A percentile compares a stretch with the other conserved stretches of the same genome.
Conservation (phyloP, 2,888 invertebrate species). For the Lasiommata megera region DNA sequence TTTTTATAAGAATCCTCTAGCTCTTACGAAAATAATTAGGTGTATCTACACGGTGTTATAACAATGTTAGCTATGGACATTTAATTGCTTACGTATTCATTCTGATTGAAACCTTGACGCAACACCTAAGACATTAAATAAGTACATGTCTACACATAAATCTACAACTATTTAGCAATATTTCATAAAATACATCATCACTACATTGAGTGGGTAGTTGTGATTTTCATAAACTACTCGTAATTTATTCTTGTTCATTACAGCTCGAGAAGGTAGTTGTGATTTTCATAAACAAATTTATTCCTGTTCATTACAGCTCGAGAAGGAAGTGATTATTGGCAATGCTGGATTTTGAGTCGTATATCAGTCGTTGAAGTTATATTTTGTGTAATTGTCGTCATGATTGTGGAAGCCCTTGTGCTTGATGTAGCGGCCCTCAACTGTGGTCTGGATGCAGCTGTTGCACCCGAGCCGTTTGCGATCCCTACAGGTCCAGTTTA, state of each 20-base stretch:
- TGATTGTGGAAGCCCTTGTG: conserved; percentile 74
- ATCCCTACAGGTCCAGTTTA: conserved; percentile 75
- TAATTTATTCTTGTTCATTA: conserved; percentile 12
- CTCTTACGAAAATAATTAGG: too few relatives aligned
- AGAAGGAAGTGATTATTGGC: conserved; percentile 45
- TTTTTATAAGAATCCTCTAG: too few relatives aligned
- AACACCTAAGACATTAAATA: too few relatives aligned
- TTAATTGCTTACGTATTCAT: too few relatives aligned
- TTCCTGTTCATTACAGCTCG: conserved; percentile 32
- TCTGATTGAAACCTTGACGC: too few relatives aligned
- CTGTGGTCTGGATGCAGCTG: conserved; percentile 71
- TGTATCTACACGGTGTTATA: too few relatives aligned
- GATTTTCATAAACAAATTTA: background rate
- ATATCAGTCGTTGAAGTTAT: conserved; percentile 73
- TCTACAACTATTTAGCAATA: background rate
- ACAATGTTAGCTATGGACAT: too few relatives aligned
- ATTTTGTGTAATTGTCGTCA: conserved; percentile 72
- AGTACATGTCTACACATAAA: background rate
- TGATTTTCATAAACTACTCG: background rate
- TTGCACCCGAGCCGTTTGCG: conserved; percentile 69
- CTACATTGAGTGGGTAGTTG: too few relatives aligned
- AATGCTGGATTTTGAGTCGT: conserved; percentile 27
- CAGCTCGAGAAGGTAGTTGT: conserved; percentile 35
- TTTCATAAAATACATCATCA: background rate
- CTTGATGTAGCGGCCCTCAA: conserved; percentile 70